These are phyloP conservation scores for Prionailurus bengalensis DNA, from an alignment of 2,113 vertebrate genomes.

Conservation along the genomic window DNA sequence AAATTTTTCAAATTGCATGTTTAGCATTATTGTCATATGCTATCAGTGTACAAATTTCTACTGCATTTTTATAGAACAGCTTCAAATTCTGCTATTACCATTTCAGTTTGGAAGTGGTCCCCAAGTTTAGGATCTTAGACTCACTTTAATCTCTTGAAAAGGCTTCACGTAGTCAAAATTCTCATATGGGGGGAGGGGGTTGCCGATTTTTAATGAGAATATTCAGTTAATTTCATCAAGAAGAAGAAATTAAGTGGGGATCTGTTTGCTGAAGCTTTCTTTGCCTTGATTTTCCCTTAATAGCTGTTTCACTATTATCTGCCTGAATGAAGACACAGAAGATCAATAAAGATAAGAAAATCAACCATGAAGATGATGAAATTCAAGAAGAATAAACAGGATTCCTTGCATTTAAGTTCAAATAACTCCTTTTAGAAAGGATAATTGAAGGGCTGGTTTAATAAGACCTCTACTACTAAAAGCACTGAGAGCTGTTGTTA, in stretches of 20 bases:
- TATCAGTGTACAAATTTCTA: background rate
- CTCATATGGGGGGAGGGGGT: background rate
- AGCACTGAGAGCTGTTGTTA: background rate
- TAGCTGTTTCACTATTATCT: background rate
- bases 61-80: background rate
- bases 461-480: background rate
- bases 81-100: background rate
- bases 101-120: slow-evolving; percentile 26
- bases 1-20: background rate
- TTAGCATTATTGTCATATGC: background rate
- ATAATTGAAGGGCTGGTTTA: slow-evolving; percentile 34
- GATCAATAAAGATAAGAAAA: background rate
- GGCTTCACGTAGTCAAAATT: background rate
- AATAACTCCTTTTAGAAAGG: background rate
- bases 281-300: slow-evolving; percentile 1
- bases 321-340: slow-evolving; percentile 1
- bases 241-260: background rate
- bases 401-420: slow-evolving; percentile 26
- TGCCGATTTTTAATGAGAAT: background rate
- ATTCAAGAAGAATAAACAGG: slow-evolving; percentile 12
- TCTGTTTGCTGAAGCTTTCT: background rate
- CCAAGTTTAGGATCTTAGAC: background rate
- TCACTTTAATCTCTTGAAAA: background rate
- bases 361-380: background rate
- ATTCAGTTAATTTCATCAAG: slow-evolving; percentile 20